Base-by-base conservation (phyloP, 1,140 invertebrate species). In the Anoplolepis gracilipes region DNA sequence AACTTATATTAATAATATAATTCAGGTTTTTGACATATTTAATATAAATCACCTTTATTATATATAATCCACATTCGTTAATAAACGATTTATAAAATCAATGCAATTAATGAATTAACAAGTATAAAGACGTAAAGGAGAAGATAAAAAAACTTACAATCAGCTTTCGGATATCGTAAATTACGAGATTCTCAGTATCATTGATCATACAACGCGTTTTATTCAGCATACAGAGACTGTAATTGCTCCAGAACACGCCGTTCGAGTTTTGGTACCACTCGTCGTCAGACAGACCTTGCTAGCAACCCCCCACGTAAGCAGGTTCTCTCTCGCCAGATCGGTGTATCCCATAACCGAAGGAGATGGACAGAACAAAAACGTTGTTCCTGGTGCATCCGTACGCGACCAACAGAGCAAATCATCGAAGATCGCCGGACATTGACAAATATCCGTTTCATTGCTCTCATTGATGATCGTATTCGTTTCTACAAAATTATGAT, bases 341-440 rank as follows among this genome's bases (percentile, higher is more conserved):
- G 22, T 25, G n/a, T 90, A 88, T 13, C 70, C 79, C 1, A 89
- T 57, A 11, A 88, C 85, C 33, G 88, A 82, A 42, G 91, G 86
- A 0, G 88, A 84, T 7, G 94, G 94, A 76, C 92, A 96, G 19
- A 85, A 92, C 22, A 92, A 85, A 19, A 49, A 88, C 6, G 87
- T 90, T 25, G 61, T 88, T 13, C 49, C 49, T n/a, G 91, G 90
- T 4, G 91, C 87, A 1, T 76, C 49, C 1, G 93, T 92, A 19
- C 67, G 76, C 2, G 93, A 90, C 95, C 95, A 95, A 62, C 95
- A 95, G 0, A 95, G 82, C 11, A 95, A 77, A 2, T 92, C 92
- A 57, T 95, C 95, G 86, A 95, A 95, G 0, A 89, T 85, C 7
- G 90, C 84, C 0, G 93, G 90, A 72, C 94, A 95, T 46, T 78